Conservation (phyloP, 53 echinoderm and acorn worm genomes). For the Paelopatides confundens region DNA sequence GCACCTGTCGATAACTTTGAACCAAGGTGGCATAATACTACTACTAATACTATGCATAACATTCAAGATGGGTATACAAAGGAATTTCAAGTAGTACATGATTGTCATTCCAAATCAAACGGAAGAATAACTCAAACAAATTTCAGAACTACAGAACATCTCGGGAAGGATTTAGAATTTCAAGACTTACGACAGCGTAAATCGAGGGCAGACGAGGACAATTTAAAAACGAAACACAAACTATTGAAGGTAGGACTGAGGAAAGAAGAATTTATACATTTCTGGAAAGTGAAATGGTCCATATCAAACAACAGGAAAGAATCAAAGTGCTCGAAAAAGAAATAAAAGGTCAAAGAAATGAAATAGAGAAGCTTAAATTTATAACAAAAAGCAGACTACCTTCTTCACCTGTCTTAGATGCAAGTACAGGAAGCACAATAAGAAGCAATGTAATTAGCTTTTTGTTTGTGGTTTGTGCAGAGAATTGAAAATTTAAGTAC, state of each 20-base stretch:
- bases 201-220: background rate
- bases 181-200: background rate
- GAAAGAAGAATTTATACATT: background rate
- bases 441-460: background rate
- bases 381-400: conserved; percentile 24
- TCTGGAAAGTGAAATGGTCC: conserved; percentile 1
- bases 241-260: background rate
- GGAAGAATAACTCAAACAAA: background rate
- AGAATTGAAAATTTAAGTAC: too few species aligned
- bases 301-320: conserved; percentile 7
- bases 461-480: background rate
- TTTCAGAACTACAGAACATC: background rate
- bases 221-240: background rate
- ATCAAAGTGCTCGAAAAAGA: conserved; percentile 44
- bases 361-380: conserved; percentile 51
- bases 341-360: conserved; percentile 51
- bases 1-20: too few species aligned
- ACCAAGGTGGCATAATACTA: too few species aligned
- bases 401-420: background rate
- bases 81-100: too few species aligned
- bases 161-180: background rate
- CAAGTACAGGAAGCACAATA: background rate
- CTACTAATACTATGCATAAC: too few species aligned
- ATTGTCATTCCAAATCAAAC: background rate
- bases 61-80: too few species aligned